phyloP scores from a whole-genome alignment of 2,888 invertebrate genomes.

The Brassicogethes aeneus region DNA sequence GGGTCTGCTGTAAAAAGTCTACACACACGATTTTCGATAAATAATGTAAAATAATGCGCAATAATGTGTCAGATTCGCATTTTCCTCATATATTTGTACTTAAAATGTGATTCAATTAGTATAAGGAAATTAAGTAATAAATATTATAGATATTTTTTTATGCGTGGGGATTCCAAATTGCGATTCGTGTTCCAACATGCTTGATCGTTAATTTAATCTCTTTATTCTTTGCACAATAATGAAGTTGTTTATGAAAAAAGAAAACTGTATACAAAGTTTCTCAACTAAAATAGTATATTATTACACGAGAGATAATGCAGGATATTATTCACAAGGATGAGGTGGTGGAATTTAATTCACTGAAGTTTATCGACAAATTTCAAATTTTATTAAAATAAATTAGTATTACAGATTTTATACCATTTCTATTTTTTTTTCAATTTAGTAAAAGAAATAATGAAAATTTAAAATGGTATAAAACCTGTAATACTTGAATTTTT shows the following conservation, averaged over 20 bases:
- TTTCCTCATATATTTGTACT: slow-evolving; percentile 37
- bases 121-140: slow-evolving; percentile 34
- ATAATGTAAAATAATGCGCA: slow-evolving; percentile 11
- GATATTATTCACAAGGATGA: no score
- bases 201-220: slow-evolving; percentile 17
- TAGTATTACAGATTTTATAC: no score
- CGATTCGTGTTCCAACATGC: slow-evolving; percentile 15
- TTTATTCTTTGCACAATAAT: slow-evolving; percentile 21
- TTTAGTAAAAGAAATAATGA: no score
- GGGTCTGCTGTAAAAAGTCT: slow-evolving; percentile 11
- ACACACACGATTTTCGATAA: slow-evolving; percentile 15
- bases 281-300: no score
- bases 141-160: slow-evolving; percentile 40
- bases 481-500: no score
- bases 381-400: no score
- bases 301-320: no score
- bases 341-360: no score
- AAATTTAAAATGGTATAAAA: no score
- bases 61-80: slow-evolving; percentile 22
- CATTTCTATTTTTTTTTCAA: no score
- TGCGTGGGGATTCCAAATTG: slow-evolving; percentile 31
- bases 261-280: slow-evolving; percentile 3
- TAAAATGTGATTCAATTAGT: slow-evolving; percentile 41
- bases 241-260: slow-evolving; percentile 9
- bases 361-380: no score